phyloP scores from a whole-genome alignment of 2,113 vertebrate species.

The Herpailurus yagouaroundi region DNA sequence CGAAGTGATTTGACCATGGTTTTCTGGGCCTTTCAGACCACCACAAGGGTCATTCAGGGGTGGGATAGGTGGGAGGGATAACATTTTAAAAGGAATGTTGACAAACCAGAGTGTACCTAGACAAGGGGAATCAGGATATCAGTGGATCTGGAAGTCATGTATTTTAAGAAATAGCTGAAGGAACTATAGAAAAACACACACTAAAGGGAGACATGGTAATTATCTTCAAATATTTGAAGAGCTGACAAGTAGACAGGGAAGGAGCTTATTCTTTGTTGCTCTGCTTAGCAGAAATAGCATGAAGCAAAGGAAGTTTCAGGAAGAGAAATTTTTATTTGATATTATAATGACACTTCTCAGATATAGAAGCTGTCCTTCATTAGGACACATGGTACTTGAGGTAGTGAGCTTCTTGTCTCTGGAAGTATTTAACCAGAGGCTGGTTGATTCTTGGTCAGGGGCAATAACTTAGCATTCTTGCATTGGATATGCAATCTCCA shows the following conservation, averaged over 20 bases:
- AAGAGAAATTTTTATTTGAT: neutral
- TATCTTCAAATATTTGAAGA: conserved; percentile 24
- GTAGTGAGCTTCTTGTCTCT: neutral
- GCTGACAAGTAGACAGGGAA: neutral
- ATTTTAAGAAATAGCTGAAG: conserved; percentile 6
- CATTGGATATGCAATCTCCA: neutral
- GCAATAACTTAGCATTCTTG: neutral
- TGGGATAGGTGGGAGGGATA: neutral
- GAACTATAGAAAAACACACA: neutral
- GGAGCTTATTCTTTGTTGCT: neutral
- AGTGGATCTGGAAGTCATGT: neutral
- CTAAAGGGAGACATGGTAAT: neutral
- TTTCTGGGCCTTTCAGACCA: conserved; percentile 12
- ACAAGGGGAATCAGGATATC: neutral
- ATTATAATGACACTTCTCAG: neutral
- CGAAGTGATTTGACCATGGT: neutral
- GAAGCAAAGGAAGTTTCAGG: neutral
- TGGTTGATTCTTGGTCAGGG: neutral
- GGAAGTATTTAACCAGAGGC: neutral
- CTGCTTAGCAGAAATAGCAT: conserved; percentile 6
- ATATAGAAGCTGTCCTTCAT: neutral
- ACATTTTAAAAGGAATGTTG: neutral
- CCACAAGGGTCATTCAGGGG: neutral
- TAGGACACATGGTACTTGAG: neutral
- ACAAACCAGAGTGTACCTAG: neutral